Evolutionary conservation across 2,797 vertebrate genomes (phyloP).

Genomic region (Pantherophis vulpinus): DNA sequence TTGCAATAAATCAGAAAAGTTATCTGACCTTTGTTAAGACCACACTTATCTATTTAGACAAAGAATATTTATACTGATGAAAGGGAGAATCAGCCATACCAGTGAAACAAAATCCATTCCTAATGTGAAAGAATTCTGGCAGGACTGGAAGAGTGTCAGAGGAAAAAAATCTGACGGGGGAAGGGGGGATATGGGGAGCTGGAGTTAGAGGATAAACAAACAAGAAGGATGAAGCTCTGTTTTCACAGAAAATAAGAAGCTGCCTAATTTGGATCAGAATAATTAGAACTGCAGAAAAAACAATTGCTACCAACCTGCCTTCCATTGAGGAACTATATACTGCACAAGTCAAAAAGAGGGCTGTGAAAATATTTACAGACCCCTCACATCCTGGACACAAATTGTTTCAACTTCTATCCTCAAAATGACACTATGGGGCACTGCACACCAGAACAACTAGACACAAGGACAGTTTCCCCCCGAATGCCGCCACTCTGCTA

Average conservation of each 20-base stretch:
- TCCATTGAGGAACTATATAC: not conserved
- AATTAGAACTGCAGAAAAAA: not conserved
- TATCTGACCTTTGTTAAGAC: not conserved
- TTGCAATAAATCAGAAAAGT: not conserved
- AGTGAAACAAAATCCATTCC: not conserved
- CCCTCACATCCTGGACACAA: not conserved
- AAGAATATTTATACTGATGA: not conserved
- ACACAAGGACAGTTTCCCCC: too few relatives aligned
- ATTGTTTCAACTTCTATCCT: not conserved
- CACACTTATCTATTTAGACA: not conserved
- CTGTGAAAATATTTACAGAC: not conserved
- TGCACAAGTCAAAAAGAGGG: not conserved
- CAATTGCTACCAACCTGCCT: not conserved
- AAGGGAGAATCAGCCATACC: not conserved
- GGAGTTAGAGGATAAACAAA: not conserved
- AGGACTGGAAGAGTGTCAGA: not conserved
- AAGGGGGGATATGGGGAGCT: not conserved
- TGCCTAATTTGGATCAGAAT: not conserved
- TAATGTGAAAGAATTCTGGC: not conserved
- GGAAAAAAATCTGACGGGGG: not conserved
- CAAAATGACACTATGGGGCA: not conserved
- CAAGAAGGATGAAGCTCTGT: not conserved
- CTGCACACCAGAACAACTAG: too few relatives aligned
- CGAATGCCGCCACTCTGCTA: too few relatives aligned
- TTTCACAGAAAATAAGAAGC: not conserved